phyloP scores from a whole-genome alignment of 92 coral and sea anemone species.

The Parazoanthus atlanticus region DNA sequence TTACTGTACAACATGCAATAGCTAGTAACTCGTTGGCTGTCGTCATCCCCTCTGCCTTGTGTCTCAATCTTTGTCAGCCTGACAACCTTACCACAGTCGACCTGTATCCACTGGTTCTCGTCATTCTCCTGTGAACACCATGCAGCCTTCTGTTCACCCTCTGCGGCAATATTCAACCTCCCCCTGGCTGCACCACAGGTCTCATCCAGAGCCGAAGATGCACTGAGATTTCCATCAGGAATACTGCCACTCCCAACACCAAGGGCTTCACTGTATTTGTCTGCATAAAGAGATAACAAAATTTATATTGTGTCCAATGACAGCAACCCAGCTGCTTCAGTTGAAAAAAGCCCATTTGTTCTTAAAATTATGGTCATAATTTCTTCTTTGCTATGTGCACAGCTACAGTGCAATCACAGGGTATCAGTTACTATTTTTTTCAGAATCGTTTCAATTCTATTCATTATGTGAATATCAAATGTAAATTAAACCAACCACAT shows the following conservation, averaged over 20 bases:
- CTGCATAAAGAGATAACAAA: slow-evolving; percentile 27
- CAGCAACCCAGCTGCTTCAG: too few species aligned
- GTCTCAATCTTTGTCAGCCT: slow-evolving; percentile 60
- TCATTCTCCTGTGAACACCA: slow-evolving; percentile 80
- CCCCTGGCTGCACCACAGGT: slow-evolving; percentile 70
- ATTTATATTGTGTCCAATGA: too few species aligned
- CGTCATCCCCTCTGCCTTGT: slow-evolving; percentile 81
- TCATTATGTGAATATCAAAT: too few species aligned
- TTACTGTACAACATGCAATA: slow-evolving; percentile 66
- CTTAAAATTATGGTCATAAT: too few species aligned
- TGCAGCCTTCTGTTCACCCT: slow-evolving; percentile 77
- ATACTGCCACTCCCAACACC: slow-evolving; percentile 75
- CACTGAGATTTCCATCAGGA: slow-evolving; percentile 68
- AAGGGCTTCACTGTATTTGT: slow-evolving; percentile 60
- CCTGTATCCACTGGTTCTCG: slow-evolving; percentile 83
- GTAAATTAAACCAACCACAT: too few species aligned
- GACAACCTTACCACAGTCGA: slow-evolving; percentile 70
- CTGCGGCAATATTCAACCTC: slow-evolving; percentile 72
- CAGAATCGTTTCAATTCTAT: too few species aligned
- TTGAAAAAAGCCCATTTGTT: too few species aligned
- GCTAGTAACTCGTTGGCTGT: slow-evolving; percentile 68
- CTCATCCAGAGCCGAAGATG: slow-evolving; percentile 81
- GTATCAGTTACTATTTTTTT: too few species aligned
- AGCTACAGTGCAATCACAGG: too few species aligned
- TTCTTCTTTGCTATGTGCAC: too few species aligned